Conservation (phyloP, 1,140 invertebrate species). For the Branchinecta lindahli region DNA sequence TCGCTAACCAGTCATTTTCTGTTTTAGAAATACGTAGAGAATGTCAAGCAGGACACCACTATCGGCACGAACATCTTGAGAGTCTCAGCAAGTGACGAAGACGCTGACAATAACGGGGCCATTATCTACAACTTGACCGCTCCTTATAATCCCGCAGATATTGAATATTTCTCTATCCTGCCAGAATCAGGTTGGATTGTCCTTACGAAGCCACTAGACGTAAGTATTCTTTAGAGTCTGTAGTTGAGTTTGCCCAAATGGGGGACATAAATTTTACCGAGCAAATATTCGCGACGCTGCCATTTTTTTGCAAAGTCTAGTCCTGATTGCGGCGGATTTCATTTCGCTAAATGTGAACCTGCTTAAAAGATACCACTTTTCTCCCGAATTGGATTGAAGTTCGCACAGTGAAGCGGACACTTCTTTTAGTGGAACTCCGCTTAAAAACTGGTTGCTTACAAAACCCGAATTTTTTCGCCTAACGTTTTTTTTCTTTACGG, state of each 20-base stretch:
- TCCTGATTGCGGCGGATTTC: background rate
- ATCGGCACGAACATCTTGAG: constrained; percentile 84
- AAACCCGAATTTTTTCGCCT: no score
- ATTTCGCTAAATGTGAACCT: background rate
- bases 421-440: no score
- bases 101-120: constrained; percentile 83
- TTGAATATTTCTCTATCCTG: constrained; percentile 89
- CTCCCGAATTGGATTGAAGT: no score
- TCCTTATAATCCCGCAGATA: constrained; percentile 61
- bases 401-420: no score
- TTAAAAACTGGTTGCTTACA: no score
- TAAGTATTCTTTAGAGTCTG: constrained; percentile 43
- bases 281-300: no score
- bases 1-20: constrained; percentile 14
- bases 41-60: constrained; percentile 89
- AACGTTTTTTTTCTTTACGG: no score
- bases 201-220: constrained; percentile 79
- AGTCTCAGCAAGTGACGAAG: constrained; percentile 85
- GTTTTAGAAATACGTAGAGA: constrained; percentile 82
- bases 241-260: background rate
- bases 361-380: no score
- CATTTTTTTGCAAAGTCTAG: no score
- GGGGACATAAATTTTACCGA: no score
- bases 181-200: constrained; percentile 92
- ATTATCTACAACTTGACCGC: constrained; percentile 52